Evolutionary conservation across 2,113 vertebrate genomes (phyloP).

Genomic region (Tenebrosternarchus preto): DNA sequence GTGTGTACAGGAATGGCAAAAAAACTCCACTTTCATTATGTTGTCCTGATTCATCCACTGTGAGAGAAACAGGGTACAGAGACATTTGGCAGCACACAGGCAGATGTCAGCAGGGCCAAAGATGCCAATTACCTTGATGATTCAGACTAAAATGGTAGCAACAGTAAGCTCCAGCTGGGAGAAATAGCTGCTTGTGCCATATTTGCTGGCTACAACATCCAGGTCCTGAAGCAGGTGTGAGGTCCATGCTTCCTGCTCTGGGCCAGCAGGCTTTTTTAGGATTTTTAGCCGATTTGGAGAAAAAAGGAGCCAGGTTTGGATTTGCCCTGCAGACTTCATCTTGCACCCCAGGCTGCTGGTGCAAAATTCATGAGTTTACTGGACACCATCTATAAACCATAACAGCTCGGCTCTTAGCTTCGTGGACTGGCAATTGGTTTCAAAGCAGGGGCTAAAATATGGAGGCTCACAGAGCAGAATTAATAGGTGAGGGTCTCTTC

Average conservation of each 20-base stretch:
- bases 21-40: neutral
- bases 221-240: neutral
- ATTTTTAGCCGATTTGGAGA: neutral
- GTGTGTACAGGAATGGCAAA: conserved; percentile 27
- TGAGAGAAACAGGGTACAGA: conserved; percentile 19
- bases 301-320: conserved; percentile 12
- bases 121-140: conserved; percentile 44
- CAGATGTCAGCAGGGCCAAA: conserved; percentile 43
- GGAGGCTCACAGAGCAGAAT: conserved; percentile 28
- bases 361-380: conserved; percentile 46
- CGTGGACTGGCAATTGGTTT: conserved; percentile 34
- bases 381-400: conserved; percentile 48
- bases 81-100: conserved; percentile 26
- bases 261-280: neutral
- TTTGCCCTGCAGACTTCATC: conserved; percentile 18
- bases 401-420: conserved; percentile 29
- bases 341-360: conserved; percentile 13
- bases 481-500: conserved; percentile 25
- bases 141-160: conserved; percentile 29
- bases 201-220: conserved; percentile 5
- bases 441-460: conserved; percentile 30
- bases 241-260: neutral
- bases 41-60: conserved; percentile 29
- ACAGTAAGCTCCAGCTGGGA: conserved; percentile 20
- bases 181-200: conserved; percentile 12